A percentile compares a stretch with the other conserved stretches of the same genome.
These are phyloP conservation scores for Malaclemys terrapin DNA, from an alignment of 2,113 vertebrate species.

Conservation along the genomic window DNA sequence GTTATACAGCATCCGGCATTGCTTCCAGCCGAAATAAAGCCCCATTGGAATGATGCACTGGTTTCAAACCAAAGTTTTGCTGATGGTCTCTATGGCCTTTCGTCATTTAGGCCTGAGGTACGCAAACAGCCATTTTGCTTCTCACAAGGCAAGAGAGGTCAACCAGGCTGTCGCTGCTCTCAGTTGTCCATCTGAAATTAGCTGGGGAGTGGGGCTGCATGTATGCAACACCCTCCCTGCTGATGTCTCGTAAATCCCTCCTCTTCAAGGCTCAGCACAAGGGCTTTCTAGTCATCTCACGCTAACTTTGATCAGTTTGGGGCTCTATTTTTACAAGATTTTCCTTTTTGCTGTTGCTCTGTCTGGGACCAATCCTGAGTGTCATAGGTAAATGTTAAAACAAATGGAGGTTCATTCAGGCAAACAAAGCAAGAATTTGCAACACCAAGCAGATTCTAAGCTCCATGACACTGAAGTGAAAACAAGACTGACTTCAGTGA, in stretches of 20 bases:
- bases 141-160: not conserved
- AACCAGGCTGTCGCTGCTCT: not conserved
- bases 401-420: not conserved
- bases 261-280: not conserved
- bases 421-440: not conserved
- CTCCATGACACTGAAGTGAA: not conserved
- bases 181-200: not conserved
- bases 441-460: not conserved
- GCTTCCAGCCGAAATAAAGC: not conserved
- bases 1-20: not conserved
- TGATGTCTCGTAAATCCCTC: not conserved
- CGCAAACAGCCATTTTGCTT: not conserved
- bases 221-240: not conserved
- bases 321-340: not conserved
- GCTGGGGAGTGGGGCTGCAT: not conserved
- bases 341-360: not conserved
- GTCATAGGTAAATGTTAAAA: not conserved
- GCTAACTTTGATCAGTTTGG: too few species aligned
- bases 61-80: not conserved
- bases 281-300: not conserved
- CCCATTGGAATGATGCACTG: not conserved
- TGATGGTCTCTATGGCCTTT: not conserved
- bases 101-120: not conserved
- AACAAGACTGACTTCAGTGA: not conserved
- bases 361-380: not conserved